phyloP scores from a whole-genome alignment of 1,140 invertebrate species.

The Lepeophtheirus salmonis region DNA sequence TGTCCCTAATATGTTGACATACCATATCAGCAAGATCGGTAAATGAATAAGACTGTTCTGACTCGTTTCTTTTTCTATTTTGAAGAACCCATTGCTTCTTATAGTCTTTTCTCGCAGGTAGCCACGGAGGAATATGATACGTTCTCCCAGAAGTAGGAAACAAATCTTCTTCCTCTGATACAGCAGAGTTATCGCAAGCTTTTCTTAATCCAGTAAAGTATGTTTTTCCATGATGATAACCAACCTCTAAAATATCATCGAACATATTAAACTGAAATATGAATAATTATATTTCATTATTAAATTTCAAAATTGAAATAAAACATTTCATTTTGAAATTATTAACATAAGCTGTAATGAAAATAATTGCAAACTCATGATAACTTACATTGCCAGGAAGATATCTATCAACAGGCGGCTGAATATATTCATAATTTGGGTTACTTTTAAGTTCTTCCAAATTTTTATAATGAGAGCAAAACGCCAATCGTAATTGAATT shows the following conservation, averaged over 20 bases:
- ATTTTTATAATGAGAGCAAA: constrained; percentile 92
- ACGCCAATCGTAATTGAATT: constrained; percentile 43
- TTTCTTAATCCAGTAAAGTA: constrained; percentile 11
- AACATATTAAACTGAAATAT: constrained; percentile 4
- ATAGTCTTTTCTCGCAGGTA: background rate
- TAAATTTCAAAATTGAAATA: no score
- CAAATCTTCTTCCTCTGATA: background rate
- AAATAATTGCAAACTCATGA: background rate
- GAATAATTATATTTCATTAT: no score
- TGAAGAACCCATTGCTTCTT: background rate
- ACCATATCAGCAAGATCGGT: constrained; percentile 5
- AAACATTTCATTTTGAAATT: no score
- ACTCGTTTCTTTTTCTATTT: background rate
- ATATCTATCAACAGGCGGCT: constrained; percentile 92
- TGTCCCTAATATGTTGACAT: background rate
- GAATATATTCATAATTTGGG: constrained; percentile 93
- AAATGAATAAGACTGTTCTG: background rate
- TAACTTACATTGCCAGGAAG: constrained; percentile 25
- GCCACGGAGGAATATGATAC: background rate
- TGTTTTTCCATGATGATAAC: constrained; percentile 13
- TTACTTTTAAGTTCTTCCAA: constrained; percentile 91
- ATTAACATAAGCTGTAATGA: no score
- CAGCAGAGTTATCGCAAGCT: background rate
- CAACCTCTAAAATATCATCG: constrained; percentile 13
- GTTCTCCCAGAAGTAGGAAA: background rate